Base-by-base conservation (phyloP, 2,888 invertebrate genomes). In the Cryptophagus acutangulus region DNA sequence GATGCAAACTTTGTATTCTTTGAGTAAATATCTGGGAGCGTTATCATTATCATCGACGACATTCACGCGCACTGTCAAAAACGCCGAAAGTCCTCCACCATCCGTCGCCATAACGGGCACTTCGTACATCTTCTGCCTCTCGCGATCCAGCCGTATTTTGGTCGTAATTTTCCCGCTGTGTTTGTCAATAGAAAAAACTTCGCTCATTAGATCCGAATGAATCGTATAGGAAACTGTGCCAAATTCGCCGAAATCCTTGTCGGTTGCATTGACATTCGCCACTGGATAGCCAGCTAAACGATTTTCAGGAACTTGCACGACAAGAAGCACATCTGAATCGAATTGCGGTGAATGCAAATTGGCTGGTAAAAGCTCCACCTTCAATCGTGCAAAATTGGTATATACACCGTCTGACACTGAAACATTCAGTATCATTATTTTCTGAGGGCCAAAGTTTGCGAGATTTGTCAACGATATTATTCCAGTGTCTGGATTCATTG, bases 331-430 rank as follows among this genome's bases (percentile, higher is more conserved):
- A 61, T 87, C 72, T 62, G 87, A 82, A 10, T 80, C 76, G 69
- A 95, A 94, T 46, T 76, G 74, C 6, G 94, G 94, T 52, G 84
- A 75, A 65, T 82, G 78, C 51, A 77, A 74, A 72, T 94, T 94
- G 45, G 86, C 82, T 5, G 89, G 82, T 42, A 86, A 71, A 46
- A 85, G 76, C 58, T 84, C 78, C 34, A 90, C 82, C 71, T 86
- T 86, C 10, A 89, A 77, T 49, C 88, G 74, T 1, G 91, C 82
- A 70, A 87, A 94, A 50, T 82, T 87, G 4, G 91, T 92, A 71
- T 92, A 94, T 24, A 95, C 90, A 18, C 95, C 95, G 73, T 97
- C 96, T 39, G 90, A 89, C 25, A 92, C 95, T 1, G 94, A 94
- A 18, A 96, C 84, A 73, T 96, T 96, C 43, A 96, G 75, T 43